Evolutionary conservation across 2,888 invertebrate species (phyloP), one percentile per base, ranked within the genome.

Genomic region (Tetanocera ferruginea): DNA sequence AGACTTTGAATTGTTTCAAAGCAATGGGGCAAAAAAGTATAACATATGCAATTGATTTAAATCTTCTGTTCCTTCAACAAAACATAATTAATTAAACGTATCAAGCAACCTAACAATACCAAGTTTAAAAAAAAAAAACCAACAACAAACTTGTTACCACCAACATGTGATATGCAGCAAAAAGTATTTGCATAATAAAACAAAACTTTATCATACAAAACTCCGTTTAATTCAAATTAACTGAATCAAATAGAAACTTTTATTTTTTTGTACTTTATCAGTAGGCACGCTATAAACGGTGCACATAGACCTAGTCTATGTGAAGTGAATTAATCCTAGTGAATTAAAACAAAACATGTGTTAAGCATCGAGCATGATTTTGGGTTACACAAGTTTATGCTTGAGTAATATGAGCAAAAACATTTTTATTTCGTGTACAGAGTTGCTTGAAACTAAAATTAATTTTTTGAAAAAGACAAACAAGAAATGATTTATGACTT

Each of bases 121-220:
- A 55, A 1, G 14, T 60, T 60, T 17, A 64, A 64, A 64, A 31
- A 31, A 34, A 64, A 64, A 64, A 31, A 31, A 62, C 28, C 2
- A 64, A 64, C 3, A 23, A 60, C 23, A 25, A 60, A 37, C 4
- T 37, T 8, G 37, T 37, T 6, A 8, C 8, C 5, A 37, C 4
- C 8, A 43, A 43, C 28, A 23, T 60, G 57, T 25, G 25, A 25
- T 60, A 19, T 11, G 0, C 19, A 25, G 8, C 6, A 4, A 60
- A 60, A 19, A 25, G 25, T 17, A 43, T 43, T 43, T 43, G 14
- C 57, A 60, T 71, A 19, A 31, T 31, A 71, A 55, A 31, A n/a
- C 31, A 60, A 72, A 72, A 72, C 72, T 43, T 57, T 25, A 60
- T 72, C 51, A 19, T 43, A 25, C 9, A 49, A 37, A 60, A 60